Base-by-base conservation (phyloP, 2,113 vertebrate genomes). In the Caloenas nicobarica region DNA sequence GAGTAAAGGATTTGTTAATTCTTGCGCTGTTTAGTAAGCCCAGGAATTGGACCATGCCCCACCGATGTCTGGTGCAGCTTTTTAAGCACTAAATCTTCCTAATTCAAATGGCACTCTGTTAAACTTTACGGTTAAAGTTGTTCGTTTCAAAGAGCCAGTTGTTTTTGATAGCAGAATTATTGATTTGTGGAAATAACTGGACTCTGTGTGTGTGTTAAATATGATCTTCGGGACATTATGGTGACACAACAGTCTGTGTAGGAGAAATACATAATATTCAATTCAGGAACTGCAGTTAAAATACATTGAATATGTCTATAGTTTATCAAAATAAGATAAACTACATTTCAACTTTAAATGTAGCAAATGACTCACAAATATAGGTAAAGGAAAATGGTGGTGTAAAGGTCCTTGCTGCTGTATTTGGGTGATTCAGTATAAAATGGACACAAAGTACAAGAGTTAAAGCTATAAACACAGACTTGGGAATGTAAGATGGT, bases 1-100 rank as follows among this genome's bases (percentile, higher is more conserved):
- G 66, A 91, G 91, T 33, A 73, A 57, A 61, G 72, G 82, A 71
- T 95, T 90, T 94, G 76, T 83, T 92, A 74, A 88, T 96, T 94
- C 90, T 95, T 81, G 23, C 6, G 1, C 74, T 50, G 71, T 70
- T 94, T 80, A 64, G 26, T 87, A 76, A 90, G 62, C 29, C 16
- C 46, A 33, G 62, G n/a, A 72, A 34, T 62, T 82, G 89, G 84
- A 85, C 40, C 19, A 0, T 82, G 66, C 54, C 80, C 57, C 36
- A 6, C 33, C 50, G 19, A 9, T 38, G 54, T 54, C 76, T 26
- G 51, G 58, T 72, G 94, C 70, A 54, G 89, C 56, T 95, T 81
- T 81, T 76, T 24, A 36, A 82, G 57, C 3, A 25, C 25, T 36
- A 77, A 34, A 42, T 76, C 87, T 21, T 84, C 50, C 0, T 2